Conservation (phyloP, 1,140 invertebrate genomes). For the Sycobia sp. region DNA sequence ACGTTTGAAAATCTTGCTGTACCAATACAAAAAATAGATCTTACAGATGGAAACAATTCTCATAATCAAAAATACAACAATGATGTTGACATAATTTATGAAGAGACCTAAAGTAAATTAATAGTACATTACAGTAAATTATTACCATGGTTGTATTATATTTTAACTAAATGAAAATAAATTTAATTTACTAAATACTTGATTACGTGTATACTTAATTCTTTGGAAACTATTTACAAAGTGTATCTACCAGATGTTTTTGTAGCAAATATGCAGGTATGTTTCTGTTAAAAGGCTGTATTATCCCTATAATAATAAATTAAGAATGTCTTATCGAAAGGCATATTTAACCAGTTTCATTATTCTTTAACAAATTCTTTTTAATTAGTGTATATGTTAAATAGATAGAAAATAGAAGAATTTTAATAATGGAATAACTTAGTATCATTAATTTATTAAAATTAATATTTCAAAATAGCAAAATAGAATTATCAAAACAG, state of each 20-base stretch:
- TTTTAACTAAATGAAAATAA: slow-evolving; percentile 40
- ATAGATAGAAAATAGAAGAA: no score
- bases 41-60: slow-evolving; percentile 5
- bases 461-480: not conserved
- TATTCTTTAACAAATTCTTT: not conserved
- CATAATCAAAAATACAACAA: not conserved
- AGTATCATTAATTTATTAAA: not conserved
- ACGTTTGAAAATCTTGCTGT: not conserved
- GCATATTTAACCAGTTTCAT: not conserved
- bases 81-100: slow-evolving; percentile 18
- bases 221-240: slow-evolving; percentile 6
- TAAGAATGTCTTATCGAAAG: not conserved
- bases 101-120: slow-evolving; percentile 42
- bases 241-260: not conserved
- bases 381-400: not conserved
- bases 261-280: no score
- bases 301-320: not conserved
- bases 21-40: slow-evolving; percentile 11
- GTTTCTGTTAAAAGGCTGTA: not conserved
- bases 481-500: not conserved
- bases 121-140: slow-evolving; percentile 52
- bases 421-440: not conserved
- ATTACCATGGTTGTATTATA: slow-evolving; percentile 50
- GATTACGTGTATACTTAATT: slow-evolving; percentile 20
- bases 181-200: slow-evolving; percentile 24